A percentile compares a stretch with the other conserved stretches of the same genome.
Conservation (phyloP, 1,140 invertebrate genomes). For the Drosophila kikkawai region DNA sequence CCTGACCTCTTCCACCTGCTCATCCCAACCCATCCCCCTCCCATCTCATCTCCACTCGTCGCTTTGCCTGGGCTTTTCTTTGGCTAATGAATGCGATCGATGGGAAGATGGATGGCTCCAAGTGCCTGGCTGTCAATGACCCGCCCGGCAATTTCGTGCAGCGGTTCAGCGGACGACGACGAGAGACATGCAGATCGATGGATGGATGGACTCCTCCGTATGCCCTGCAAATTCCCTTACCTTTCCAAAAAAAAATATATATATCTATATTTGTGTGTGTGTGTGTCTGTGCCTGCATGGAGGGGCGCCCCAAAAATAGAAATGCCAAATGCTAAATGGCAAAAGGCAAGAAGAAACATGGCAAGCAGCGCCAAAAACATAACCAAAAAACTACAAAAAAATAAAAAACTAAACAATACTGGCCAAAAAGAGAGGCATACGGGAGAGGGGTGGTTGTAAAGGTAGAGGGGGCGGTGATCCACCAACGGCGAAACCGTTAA, state of each 20-base stretch:
- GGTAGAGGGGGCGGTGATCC: slow-evolving; percentile 12
- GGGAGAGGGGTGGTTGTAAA: neutral
- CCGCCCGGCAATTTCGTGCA: slow-evolving; percentile 32
- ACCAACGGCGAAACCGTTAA: slow-evolving; percentile 48
- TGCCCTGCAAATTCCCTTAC: slow-evolving; percentile 1
- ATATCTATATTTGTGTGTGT: too few species aligned
- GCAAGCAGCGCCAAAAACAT: slow-evolving; percentile 40
- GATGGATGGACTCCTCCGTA: slow-evolving; percentile 21
- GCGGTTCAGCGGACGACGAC: slow-evolving; percentile 10
- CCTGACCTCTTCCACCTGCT: slow-evolving; percentile 5
- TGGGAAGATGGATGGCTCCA: slow-evolving; percentile 29
- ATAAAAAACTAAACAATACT: neutral
- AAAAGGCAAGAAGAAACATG: slow-evolving; percentile 33
- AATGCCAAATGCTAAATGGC: slow-evolving; percentile 56
- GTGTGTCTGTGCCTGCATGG: slow-evolving; percentile 11
- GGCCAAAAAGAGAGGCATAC: neutral
- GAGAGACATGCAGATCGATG: slow-evolving; percentile 13
- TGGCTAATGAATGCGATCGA: slow-evolving; percentile 10
- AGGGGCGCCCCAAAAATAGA: slow-evolving; percentile 44
- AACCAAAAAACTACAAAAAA: neutral
- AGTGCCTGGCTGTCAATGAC: slow-evolving; percentile 36
- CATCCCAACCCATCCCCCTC: neutral
- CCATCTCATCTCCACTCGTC: neutral
- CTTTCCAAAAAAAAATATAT: neutral
- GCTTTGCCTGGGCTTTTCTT: slow-evolving; percentile 3